These are phyloP conservation scores for Drosophila meridionalis DNA, from an alignment of 2,888 invertebrate genomes.

Conservation along the genomic window DNA sequence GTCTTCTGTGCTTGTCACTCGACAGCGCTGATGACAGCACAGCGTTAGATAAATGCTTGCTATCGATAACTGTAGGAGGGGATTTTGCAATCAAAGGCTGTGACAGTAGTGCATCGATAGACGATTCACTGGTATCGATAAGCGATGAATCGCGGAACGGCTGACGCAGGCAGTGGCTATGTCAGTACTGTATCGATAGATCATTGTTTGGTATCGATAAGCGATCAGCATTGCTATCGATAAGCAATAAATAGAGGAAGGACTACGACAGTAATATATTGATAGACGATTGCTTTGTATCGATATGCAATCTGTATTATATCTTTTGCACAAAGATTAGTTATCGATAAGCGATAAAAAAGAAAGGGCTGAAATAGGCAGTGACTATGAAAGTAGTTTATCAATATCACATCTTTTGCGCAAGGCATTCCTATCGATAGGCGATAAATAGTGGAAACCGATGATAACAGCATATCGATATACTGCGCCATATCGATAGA, in stretches of 20 bases:
- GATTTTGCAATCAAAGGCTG: too few relatives aligned
- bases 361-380: too few relatives aligned
- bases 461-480: neutral
- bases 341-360: too few relatives aligned
- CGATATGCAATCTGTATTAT: too few relatives aligned
- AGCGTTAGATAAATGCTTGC: neutral
- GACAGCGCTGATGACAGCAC: neutral
- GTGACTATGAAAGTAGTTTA: too few relatives aligned
- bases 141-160: neutral
- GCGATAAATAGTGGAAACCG: neutral
- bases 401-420: too few relatives aligned
- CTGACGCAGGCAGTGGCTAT: too few relatives aligned
- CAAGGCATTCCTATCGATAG: neutral
- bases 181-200: neutral
- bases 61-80: neutral
- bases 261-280: too few relatives aligned
- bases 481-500: neutral
- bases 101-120: neutral
- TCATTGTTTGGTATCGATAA: neutral
- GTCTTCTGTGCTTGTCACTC: slow-evolving; percentile 17
- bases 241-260: too few relatives aligned
- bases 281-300: too few relatives aligned
- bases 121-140: neutral
- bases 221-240: neutral
- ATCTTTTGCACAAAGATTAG: too few relatives aligned